Percentiles rank a stretch among this genome's conserved stretches.
Evolutionary conservation across 2,113 vertebrate genomes (phyloP).

Genomic region (Tyto alba): DNA sequence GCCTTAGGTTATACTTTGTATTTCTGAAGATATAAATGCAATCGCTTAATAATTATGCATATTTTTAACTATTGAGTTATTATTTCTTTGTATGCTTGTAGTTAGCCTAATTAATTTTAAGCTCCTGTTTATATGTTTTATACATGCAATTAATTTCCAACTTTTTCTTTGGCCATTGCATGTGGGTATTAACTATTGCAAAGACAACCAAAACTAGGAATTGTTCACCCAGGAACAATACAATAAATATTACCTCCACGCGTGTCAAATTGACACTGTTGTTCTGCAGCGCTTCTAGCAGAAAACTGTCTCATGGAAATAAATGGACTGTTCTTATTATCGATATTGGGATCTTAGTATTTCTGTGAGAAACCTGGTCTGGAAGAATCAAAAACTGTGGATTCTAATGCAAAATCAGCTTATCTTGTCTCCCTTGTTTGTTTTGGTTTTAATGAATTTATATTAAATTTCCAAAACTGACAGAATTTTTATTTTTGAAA

Average conservation of each 20-base stretch:
- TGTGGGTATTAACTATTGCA: background rate
- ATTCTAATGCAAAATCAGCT: background rate
- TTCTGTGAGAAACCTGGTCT: background rate
- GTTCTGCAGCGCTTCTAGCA: background rate
- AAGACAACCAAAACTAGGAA: background rate
- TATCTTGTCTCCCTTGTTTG: background rate
- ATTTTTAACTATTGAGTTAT: constrained; percentile 59
- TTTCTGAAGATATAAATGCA: constrained; percentile 68
- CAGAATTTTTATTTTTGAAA: background rate
- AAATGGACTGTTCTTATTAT: background rate
- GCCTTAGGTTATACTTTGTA: constrained; percentile 66
- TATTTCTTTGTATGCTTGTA: constrained; percentile 63
- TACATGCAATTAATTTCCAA: constrained; percentile 62
- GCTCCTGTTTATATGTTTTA: constrained; percentile 52
- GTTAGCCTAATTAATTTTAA: constrained; percentile 71
- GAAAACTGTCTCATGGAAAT: background rate
- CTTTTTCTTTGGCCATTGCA: constrained; percentile 18
- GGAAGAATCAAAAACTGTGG: background rate
- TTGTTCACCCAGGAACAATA: background rate
- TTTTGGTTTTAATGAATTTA: background rate
- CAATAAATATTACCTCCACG: background rate
- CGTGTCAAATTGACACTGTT: background rate
- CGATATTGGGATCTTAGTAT: too few relatives aligned
- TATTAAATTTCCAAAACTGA: background rate
- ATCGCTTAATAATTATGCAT: constrained; percentile 72